Conservation (phyloP, 2,797 vertebrate genomes). For the Carapus acus region DNA sequence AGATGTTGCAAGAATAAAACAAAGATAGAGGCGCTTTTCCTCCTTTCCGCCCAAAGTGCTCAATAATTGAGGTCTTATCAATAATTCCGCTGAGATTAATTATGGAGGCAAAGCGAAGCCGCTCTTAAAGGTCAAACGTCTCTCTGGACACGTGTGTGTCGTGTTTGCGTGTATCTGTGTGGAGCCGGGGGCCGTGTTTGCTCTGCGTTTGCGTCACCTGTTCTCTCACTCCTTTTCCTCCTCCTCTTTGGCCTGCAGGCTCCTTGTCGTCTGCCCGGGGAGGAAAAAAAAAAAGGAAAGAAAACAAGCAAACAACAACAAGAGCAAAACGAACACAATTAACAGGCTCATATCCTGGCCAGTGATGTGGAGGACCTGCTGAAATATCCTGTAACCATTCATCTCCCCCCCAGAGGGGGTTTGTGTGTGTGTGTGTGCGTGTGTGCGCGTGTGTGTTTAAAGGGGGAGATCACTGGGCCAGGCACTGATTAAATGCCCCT, state of each 20-base stretch:
- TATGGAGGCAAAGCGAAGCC: constrained; percentile 32
- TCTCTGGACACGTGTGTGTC: constrained; percentile 2
- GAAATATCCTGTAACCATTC: constrained; percentile 77
- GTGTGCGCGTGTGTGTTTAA: no score
- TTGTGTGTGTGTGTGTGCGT: no score
- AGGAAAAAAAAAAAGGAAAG: no score
- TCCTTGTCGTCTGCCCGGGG: constrained; percentile 61
- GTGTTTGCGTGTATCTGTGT: neutral
- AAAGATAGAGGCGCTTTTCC: no score
- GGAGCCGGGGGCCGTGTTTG: no score
- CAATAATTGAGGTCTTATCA: constrained; percentile 51
- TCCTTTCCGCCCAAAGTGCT: constrained; percentile 32
- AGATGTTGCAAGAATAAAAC: no score
- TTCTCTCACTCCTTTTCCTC: constrained; percentile 46
- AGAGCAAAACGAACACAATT: constrained; percentile 58
- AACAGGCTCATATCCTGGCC: constrained; percentile 56
- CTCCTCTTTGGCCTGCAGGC: constrained; percentile 27
- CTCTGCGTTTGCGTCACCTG: constrained; percentile 34
- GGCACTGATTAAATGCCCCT: constrained; percentile 80
- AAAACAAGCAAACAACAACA: constrained; percentile 43
- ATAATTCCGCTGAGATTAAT: constrained; percentile 53
- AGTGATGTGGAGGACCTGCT: constrained; percentile 58
- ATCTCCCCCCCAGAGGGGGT: constrained; percentile 70
- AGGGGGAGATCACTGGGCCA: constrained; percentile 64
- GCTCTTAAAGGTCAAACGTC: constrained; percentile 20